These are phyloP conservation scores for Gymnocephalus cernua DNA, from an alignment of 2,113 vertebrate species.

Conservation along the genomic window DNA sequence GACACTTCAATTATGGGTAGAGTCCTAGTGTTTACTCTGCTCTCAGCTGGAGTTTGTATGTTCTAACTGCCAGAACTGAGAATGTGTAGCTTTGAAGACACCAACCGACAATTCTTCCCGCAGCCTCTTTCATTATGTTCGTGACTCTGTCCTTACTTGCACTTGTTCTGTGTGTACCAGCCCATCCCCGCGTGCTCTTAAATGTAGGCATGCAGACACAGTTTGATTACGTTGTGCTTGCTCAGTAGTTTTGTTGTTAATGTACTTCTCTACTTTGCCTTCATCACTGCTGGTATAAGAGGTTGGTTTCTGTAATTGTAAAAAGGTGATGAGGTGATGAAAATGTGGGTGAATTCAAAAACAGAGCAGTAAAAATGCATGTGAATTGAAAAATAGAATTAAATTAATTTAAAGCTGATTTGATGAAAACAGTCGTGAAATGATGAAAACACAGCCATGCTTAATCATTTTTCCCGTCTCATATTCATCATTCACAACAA, in stretches of 20 bases:
- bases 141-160: conserved; percentile 6
- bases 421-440: no score
- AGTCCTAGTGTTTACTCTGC: conserved; percentile 13
- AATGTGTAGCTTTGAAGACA: conserved; percentile 36
- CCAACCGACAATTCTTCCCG: conserved; percentile 6
- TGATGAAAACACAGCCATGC: no score
- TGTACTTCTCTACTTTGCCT: not conserved
- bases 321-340: no score
- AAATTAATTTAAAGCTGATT: no score
- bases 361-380: no score
- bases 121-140: conserved; percentile 28
- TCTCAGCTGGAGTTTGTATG: conserved; percentile 43
- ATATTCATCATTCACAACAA: no score
- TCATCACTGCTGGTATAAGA: not conserved
- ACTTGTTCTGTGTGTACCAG: not conserved
- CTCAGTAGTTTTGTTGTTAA: conserved; percentile 16
- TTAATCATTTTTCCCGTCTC: no score
- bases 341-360: no score
- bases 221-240: conserved; percentile 8
- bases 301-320: not conserved
- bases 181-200: not conserved
- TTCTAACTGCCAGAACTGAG: conserved; percentile 28
- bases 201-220: conserved; percentile 2
- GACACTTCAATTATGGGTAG: conserved; percentile 34
- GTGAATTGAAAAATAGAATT: no score